Evolutionary conservation across 2,888 invertebrate species (phyloP), one percentile per base, ranked within the genome.

Genomic region (Sinotaia quadrata): DNA sequence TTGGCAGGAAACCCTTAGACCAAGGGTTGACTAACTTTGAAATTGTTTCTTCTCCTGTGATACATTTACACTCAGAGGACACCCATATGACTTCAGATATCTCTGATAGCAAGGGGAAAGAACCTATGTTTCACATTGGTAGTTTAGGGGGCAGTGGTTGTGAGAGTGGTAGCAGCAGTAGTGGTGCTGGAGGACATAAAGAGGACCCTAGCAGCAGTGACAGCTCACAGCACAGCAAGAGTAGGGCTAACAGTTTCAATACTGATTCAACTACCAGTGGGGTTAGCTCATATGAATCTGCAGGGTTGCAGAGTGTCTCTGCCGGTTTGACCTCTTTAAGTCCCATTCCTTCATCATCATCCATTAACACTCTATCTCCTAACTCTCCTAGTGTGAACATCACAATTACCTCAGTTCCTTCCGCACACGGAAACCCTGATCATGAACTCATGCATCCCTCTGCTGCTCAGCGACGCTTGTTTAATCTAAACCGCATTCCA

Each of bases 321-420:
- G 72, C 75, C 15, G 41, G 36, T 21, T 29, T 62, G 18, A 41
- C 68, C 27, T 94, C 58, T 7, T 90, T 96, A 33, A 96, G 95
- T 88, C 95, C 96, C 1, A 95, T 96, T 84, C 94, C 95, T 27
- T 95, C 95, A 87, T 93, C 94, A 75, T 93, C 81, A 93, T 73
- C 89, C 81, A 27, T 83, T 37, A 79, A 79, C 65, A 74, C 75
- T 1, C 67, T 78, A 4, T 73, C 69, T 33, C 36, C 71, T 15
- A 34, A 49, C 34, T 24, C 47, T 3, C 56, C 57, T 41, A 52
- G 18, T 21, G 5, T 41, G 10, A 34, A 29, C 31, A 15, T 21
- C 15, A 18, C 54, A 12, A 37, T 71, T 2, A 54, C 62, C 34
- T 61, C 71, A 34, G 49, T 37, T 12, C 44, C 56, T 8, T 47